Base-by-base conservation (phyloP, 1,140 invertebrate genomes). In the Bacillus rossius region DNA sequence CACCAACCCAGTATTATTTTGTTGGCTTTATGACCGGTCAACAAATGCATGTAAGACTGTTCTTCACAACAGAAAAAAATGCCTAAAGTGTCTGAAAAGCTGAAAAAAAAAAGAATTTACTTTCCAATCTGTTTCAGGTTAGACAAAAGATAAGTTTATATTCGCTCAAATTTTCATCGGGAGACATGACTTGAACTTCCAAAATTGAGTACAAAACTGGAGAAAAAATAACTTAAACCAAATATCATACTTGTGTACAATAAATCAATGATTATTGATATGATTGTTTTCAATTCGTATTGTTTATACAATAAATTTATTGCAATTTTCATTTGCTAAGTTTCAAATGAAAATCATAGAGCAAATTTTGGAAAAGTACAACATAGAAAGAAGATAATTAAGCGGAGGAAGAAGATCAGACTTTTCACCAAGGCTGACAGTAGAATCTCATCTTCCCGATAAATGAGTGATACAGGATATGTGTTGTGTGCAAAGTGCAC, bases 11-110 rank as follows among this genome's bases (percentile, higher is more conserved):
- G 53, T 25, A 23, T 61, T 75, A 25, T 68, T 64, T 41, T 47
- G 65, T 19, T 64, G 60, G 8, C 59, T 73, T 19, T 55, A 67
- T 49, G 16, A 61, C 7, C 61, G 65, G 49, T 42, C 64, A 29
- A 74, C 69, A n/a, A 63, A 64, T 60, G 63, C 58, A n/a, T 65
- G 67, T 59, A 68, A 66, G 25, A 72, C 69, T 8, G 70, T 71
- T 34, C 63, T 57, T 54, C 57, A 64, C 48, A 65, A 64, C 22
- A 49, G 69, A 60, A 67, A 67, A 59, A 55, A 51, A 50, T 66
- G 72, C 65, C 67, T 67, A 10, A 52, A 45, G 38, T 48, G 71
- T n/a, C 8, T 20, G 48, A 64, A 59, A 62, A 67, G 63, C 64
- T 57, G 65, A 59, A 43, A n/a, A 66, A 51, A 66, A 57, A 55